These are phyloP conservation scores for Brachyopa scutellaris DNA, from an alignment of 2,888 invertebrate species.

Conservation along the genomic window DNA sequence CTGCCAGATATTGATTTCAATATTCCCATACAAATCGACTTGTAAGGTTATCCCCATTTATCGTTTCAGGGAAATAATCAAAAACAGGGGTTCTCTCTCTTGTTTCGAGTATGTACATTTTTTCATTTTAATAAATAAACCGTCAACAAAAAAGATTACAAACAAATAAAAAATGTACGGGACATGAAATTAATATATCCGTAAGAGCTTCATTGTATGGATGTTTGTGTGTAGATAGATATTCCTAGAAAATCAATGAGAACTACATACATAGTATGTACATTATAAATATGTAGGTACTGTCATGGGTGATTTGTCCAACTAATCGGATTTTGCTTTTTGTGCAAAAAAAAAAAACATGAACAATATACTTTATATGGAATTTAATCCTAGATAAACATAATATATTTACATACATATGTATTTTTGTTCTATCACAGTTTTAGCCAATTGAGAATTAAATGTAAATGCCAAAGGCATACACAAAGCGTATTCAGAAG, in stretches of 20 bases:
- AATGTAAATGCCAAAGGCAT: too few species aligned
- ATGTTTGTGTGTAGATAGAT: background rate
- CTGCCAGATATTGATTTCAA: slow-evolving; percentile 20
- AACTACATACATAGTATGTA: too few species aligned
- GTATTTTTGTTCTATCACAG: too few species aligned
- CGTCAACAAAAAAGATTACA: background rate
- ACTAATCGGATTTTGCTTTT: slow-evolving; percentile 19
- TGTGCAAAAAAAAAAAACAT: background rate
- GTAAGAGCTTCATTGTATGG: slow-evolving; percentile 4
- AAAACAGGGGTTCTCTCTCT: background rate
- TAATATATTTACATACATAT: too few species aligned
- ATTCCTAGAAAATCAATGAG: background rate
- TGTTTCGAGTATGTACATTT: too few species aligned
- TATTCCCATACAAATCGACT: background rate
- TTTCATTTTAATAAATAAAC: slow-evolving; percentile 10
- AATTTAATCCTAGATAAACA: too few species aligned
- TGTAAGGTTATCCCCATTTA: slow-evolving; percentile 16
- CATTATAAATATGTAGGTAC: too few species aligned
- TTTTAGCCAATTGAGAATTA: too few species aligned
- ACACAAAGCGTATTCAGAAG: too few species aligned
- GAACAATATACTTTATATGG: too few species aligned
- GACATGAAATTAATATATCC: background rate
- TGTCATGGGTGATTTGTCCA: background rate
- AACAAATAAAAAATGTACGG: background rate
- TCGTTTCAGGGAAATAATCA: too few species aligned